Evolutionary conservation across 2,888 invertebrate species (phyloP), one percentile per base, ranked within the genome.

Genomic region (Pammene fasciana): DNA sequence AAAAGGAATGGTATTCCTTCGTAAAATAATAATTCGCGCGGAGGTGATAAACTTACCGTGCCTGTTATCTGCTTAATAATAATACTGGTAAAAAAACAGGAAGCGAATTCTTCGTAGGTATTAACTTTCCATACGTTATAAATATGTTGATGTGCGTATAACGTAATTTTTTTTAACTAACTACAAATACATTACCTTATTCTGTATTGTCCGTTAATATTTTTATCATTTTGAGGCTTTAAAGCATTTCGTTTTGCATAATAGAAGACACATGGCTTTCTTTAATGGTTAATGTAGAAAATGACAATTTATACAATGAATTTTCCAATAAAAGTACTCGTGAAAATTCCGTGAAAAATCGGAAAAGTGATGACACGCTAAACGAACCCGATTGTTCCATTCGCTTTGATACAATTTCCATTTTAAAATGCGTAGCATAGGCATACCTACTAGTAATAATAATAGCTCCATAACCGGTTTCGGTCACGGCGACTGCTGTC

Each of bases 341-440:
- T 38, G 26, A 38, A 7, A 38, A 38, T 38, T 38, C 38, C 2
- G 6, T 38, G 50, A 36, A 18, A 55, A 38, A 46, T 50, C 67
- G 14, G 65, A 36, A 62, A 71, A 72, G 71, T 68, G 72, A 72
- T 68, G 68, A 70, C 68, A 62, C 59, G 54, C 68, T 65, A 74
- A 74, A 74, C 68, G 73, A 73, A 72, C 68, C 59, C 72, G 65
- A 71, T 73, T 74, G 73, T 73, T 72, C 67, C 48, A 50, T 61
- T 59, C 70, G 72, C 48, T 50, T 55, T 70, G 60, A 72, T 71
- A 73, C 72, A 73, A 72, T 72, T 50, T 67, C 54, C 61, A 43
- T 70, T 72, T 73, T 68, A 67, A 72, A 71, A 72, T 70, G 65
- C 72, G 71, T 68, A 52, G 60, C 72, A 72, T 68, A 52, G 57